These are phyloP conservation scores for Esox niger DNA, from an alignment of 2,113 vertebrate genomes.

Conservation along the genomic window DNA sequence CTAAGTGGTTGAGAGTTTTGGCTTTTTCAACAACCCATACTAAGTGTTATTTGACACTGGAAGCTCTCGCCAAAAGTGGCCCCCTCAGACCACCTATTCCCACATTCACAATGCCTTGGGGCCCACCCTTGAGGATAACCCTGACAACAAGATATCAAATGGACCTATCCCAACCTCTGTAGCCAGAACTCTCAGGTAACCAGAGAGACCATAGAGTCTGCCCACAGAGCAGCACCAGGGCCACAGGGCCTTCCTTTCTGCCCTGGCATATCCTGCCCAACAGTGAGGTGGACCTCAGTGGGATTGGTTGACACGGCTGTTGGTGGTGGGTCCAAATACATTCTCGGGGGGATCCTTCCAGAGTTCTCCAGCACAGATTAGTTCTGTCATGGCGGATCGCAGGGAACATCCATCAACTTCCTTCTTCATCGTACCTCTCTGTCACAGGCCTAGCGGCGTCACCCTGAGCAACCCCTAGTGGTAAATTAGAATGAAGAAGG, in stretches of 20 bases:
- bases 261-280: conserved; percentile 31
- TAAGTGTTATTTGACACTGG: too few relatives aligned
- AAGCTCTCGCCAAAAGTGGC: too few relatives aligned
- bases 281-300: not conserved
- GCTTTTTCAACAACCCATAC: too few relatives aligned
- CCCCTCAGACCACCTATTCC: not conserved
- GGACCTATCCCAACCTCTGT: conserved; percentile 31
- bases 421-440: too few relatives aligned
- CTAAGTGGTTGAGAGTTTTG: too few relatives aligned
- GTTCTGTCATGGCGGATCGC: conserved; percentile 11
- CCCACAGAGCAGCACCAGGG: conserved; percentile 16
- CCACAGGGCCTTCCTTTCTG: conserved; percentile 20
- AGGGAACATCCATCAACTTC: too few relatives aligned
- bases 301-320: not conserved
- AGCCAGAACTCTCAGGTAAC: conserved; percentile 15
- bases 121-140: not conserved
- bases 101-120: not conserved
- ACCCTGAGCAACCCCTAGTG: too few relatives aligned
- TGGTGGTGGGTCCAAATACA: conserved; percentile 18
- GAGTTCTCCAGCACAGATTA: conserved; percentile 11
- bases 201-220: not conserved
- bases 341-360: conserved; percentile 11
- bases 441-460: too few relatives aligned
- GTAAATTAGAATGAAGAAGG: too few relatives aligned
- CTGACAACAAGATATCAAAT: conserved; percentile 42